Conservation (phyloP, 2,113 vertebrate species). For the Turnix velox region DNA sequence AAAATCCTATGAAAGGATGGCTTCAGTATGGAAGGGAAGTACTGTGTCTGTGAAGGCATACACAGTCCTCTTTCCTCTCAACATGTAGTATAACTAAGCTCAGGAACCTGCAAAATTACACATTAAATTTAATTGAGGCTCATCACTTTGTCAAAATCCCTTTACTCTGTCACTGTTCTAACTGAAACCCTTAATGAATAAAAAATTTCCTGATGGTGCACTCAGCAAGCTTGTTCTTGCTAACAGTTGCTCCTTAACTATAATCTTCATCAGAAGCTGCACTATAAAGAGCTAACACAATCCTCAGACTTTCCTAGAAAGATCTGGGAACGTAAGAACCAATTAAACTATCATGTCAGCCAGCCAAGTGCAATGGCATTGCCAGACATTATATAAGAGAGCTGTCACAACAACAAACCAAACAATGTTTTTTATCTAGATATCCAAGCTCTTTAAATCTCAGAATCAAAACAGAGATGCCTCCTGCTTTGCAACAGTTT, state of each 20-base stretch:
- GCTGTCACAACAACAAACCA: background rate
- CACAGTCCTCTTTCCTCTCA: background rate
- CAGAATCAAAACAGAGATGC: background rate
- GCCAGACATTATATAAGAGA: background rate
- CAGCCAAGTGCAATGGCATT: background rate
- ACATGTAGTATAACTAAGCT: background rate
- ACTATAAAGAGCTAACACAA: background rate
- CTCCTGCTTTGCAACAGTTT: background rate
- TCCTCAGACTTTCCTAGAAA: conserved; percentile 27
- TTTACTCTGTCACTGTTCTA: background rate
- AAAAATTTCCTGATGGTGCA: background rate
- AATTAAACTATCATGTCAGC: background rate
- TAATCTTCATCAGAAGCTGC: background rate
- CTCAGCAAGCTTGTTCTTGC: background rate
- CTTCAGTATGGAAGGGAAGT: background rate
- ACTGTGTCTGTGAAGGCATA: background rate
- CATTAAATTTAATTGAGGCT: background rate
- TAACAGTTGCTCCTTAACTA: background rate
- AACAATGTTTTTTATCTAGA: background rate
- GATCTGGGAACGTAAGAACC: background rate
- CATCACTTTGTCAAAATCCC: background rate
- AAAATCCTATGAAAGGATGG: background rate
- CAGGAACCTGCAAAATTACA: fast-evolving
- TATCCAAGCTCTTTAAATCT: background rate
- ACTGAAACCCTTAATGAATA: background rate